A percentile compares a stretch with the other conserved stretches of the same genome.
These are phyloP conservation scores for Amphiura filiformis DNA, from an alignment of 35 echinoderm and acorn worm species.

Conservation along the genomic window DNA sequence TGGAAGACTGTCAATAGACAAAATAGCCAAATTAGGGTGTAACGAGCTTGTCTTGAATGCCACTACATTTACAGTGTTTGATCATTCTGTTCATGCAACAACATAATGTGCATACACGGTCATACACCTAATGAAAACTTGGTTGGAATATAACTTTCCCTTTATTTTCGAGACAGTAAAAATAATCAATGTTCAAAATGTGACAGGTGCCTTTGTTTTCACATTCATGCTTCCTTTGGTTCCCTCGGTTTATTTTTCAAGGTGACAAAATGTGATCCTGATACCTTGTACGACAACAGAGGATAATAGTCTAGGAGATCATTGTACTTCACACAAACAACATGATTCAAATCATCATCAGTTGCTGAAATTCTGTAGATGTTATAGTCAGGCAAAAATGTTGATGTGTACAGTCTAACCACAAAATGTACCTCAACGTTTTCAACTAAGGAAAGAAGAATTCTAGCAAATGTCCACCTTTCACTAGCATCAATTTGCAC, in stretches of 20 bases:
- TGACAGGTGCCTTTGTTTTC: too few relatives aligned
- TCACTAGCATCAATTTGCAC: constrained; percentile 6
- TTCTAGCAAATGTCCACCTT: neutral
- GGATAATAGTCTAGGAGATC: constrained; percentile 39
- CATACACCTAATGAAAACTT: too few relatives aligned
- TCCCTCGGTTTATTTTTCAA: constrained; percentile 36
- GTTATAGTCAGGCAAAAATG: neutral
- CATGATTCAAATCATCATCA: constrained; percentile 6
- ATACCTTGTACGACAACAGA: constrained; percentile 20
- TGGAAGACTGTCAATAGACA: too few relatives aligned
- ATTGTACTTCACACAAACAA: constrained; percentile 17
- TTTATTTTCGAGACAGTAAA: too few relatives aligned
- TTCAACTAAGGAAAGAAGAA: constrained; percentile 16
- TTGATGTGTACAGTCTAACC: neutral
- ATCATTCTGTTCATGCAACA: too few relatives aligned
- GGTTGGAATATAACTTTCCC: too few relatives aligned
- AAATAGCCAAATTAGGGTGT: too few relatives aligned
- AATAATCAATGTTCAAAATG: too few relatives aligned
- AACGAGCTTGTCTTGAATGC: too few relatives aligned
- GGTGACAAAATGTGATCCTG: constrained; percentile 1
- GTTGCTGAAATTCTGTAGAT: constrained; percentile 8
- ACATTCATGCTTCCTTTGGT: too few relatives aligned
- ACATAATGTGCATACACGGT: too few relatives aligned
- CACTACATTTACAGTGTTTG: too few relatives aligned
- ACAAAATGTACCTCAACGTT: neutral